Conservation (phyloP, 2,888 invertebrate genomes). For the Caenorhabditis imperialis region DNA sequence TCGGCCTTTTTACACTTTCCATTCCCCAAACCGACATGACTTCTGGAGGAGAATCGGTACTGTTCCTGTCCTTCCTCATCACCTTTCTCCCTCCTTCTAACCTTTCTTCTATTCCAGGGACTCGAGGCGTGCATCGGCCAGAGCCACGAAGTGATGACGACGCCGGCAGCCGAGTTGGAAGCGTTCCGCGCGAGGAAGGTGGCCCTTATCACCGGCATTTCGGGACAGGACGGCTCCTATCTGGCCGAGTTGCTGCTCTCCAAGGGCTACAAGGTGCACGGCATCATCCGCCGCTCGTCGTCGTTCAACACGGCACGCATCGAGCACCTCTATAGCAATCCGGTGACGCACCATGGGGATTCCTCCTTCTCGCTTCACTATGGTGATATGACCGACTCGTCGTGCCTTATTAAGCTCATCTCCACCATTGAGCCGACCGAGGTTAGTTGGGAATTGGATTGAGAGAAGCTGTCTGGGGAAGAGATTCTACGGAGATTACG, state of each 20-base stretch:
- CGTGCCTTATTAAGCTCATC: slow-evolving; percentile 91
- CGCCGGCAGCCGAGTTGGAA: slow-evolving; percentile 64
- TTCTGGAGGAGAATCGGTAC: too few relatives aligned
- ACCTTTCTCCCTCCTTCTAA: too few relatives aligned
- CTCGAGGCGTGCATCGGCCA: slow-evolving; percentile 67
- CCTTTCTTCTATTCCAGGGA: too few relatives aligned
- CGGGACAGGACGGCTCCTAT: slow-evolving; percentile 99
- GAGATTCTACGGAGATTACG: too few relatives aligned
- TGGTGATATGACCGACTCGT: slow-evolving; percentile 98
- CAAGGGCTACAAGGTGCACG: slow-evolving; percentile 93
- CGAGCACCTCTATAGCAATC: slow-evolving; percentile 93
- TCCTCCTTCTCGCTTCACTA: slow-evolving; percentile 91
- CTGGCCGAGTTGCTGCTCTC: slow-evolving; percentile 91
- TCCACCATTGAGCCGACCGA: slow-evolving; percentile 88
- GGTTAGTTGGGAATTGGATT: too few relatives aligned
- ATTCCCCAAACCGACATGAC: too few relatives aligned
- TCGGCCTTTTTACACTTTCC: too few relatives aligned
- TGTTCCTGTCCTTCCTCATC: too few relatives aligned
- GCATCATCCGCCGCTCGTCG: slow-evolving; percentile 87
- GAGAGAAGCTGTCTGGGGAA: too few relatives aligned
- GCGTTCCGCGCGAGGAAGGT: slow-evolving; percentile 80
- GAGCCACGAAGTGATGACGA: slow-evolving; percentile 59
- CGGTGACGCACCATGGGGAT: slow-evolving; percentile 85
- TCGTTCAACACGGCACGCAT: slow-evolving; percentile 94
- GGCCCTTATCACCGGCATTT: slow-evolving; percentile 95